Evolutionary conservation across 2,888 invertebrate genomes (phyloP), one percentile per base, ranked within the genome.

Genomic region (Hyles lineata): DNA sequence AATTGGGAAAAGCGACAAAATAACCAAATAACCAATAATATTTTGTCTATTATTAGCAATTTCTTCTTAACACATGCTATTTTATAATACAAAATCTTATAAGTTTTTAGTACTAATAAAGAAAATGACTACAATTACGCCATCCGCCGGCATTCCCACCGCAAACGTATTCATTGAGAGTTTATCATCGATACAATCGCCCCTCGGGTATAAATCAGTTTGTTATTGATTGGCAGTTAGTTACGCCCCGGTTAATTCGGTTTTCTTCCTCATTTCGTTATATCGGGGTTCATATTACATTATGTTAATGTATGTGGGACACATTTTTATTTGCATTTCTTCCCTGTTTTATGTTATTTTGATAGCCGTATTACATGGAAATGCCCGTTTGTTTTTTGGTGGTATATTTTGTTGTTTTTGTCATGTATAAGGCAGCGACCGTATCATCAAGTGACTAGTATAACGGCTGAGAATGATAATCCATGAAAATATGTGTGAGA

Each of bases 151-250:
- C 72, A 78, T 62, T 77, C 58, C 7, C 59, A 74, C 82, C 75
- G 4, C 67, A 70, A 43, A 76, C 74, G 74, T 74, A 74, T 71
- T 82, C 77, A 74, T 76, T 79, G 73, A 83, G 80, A 84, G 86
- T 81, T 82, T 79, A 86, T 84, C 79, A 82, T 78, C 79, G 86
- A 88, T 87, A 87, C 79, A 81, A 84, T 80, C 80, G 78, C 87
- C 91, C 88, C 85, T 76, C 71, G 83, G 85, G 87, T 82, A 92
- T 92, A 92, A 92, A 92, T 93, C 92, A 90, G 89, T 88, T 84
- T 82, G 90, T 89, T 91, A 92, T 92, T 92, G 92, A 92, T 92
- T 92, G 92, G 89, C 86, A 89, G 92, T 92, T 92, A 91, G 91
- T 86, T 86, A 90, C 92, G 92, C 92, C 90, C 88, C 85, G 85